phyloP scores from a whole-genome alignment of 2,888 invertebrate species.

The Timema cristinae region DNA sequence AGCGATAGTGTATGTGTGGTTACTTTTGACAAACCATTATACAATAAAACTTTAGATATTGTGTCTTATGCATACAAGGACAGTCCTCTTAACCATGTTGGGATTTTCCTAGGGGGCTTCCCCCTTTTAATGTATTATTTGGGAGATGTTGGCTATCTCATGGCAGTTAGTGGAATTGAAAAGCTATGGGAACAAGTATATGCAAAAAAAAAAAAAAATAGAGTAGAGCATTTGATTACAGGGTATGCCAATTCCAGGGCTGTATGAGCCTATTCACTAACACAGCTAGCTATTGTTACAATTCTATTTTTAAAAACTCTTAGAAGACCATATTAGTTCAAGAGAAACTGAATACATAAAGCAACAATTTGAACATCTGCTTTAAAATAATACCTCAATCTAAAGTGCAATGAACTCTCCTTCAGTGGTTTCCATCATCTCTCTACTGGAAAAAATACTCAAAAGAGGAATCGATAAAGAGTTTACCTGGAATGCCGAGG shows the following conservation, averaged over 20 bases:
- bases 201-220: neutral
- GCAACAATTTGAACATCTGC: neutral
- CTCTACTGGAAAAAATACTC: neutral
- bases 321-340: no score
- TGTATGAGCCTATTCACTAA: neutral
- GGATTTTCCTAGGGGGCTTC: neutral
- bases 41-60: neutral
- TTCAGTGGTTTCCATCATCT: no score
- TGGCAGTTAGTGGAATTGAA: neutral
- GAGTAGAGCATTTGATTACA: neutral
- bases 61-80: neutral
- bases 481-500: neutral
- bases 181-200: neutral
- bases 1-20: neutral
- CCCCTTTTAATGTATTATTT: neutral
- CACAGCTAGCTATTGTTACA: no score
- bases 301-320: no score
- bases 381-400: no score
- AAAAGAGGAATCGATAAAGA: neutral
- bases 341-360: neutral
- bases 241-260: neutral
- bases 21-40: neutral
- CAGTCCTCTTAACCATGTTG: neutral
- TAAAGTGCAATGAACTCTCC: no score
- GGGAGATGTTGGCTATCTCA: neutral